A percentile compares a stretch with the other conserved stretches of the same genome.
Conservation (phyloP, 2,888 invertebrate genomes). For the Polylopha cassiicola region DNA sequence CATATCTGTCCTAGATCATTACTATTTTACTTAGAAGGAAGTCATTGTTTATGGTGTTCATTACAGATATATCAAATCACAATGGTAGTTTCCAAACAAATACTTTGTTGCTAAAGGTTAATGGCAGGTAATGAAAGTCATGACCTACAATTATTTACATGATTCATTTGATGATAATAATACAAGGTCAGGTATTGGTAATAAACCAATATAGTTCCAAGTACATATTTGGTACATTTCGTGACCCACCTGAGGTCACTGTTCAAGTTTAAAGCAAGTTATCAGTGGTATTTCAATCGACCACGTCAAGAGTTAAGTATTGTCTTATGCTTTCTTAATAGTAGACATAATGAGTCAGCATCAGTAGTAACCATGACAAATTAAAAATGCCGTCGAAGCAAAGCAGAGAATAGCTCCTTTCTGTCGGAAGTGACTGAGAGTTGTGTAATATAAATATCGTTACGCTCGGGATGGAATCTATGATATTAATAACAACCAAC, state of each 20-base stretch:
- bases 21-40: slow-evolving; percentile 51
- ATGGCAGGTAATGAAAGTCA: slow-evolving; percentile 3
- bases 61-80: not conserved
- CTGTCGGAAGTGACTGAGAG: slow-evolving; percentile 1
- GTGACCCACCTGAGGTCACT: slow-evolving; percentile 60
- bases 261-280: slow-evolving; percentile 13
- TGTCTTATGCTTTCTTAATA: slow-evolving; percentile 17
- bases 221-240: slow-evolving; percentile 62
- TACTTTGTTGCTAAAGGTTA: slow-evolving; percentile 10
- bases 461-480: slow-evolving; percentile 12
- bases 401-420: slow-evolving; percentile 7
- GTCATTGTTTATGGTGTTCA: slow-evolving; percentile 25
- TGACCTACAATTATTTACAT: slow-evolving; percentile 13
- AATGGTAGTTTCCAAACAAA: not conserved
- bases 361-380: too few species aligned
- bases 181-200: slow-evolving; percentile 59
- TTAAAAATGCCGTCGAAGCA: slow-evolving; percentile 2
- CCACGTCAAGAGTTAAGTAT: slow-evolving; percentile 37
- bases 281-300: slow-evolving; percentile 50
- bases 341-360: not conserved
- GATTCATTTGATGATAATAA: slow-evolving; percentile 23
- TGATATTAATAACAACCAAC: slow-evolving; percentile 20
- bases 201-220: slow-evolving; percentile 57
- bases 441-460: slow-evolving; percentile 22
- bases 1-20: slow-evolving; percentile 59